Percentiles rank a stretch among this genome's conserved stretches.
phyloP scores from a whole-genome alignment of 2,888 invertebrate species.

The Catocala sponsa region DNA sequence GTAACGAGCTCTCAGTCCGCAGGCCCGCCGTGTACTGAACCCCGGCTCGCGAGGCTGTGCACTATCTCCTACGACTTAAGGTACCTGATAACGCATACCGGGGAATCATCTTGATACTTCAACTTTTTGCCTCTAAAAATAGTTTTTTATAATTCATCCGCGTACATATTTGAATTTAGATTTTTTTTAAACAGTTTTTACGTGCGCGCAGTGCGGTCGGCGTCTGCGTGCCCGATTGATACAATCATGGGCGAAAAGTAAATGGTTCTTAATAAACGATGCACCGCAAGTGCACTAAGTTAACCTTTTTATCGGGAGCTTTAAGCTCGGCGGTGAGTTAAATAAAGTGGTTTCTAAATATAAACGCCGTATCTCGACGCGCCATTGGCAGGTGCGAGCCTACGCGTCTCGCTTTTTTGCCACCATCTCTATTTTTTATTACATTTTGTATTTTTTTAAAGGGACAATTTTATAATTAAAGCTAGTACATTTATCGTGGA shows the following conservation, averaged over 20 bases:
- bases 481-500: constrained; percentile 72
- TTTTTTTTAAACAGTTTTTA: constrained; percentile 59
- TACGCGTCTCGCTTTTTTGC: constrained; percentile 76
- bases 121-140: constrained; percentile 50
- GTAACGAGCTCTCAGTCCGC: constrained; percentile 71
- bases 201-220: constrained; percentile 54
- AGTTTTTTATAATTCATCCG: constrained; percentile 36
- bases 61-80: constrained; percentile 79
- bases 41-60: constrained; percentile 54
- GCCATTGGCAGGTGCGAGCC: constrained; percentile 85
- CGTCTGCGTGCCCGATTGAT: constrained; percentile 74
- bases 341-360: constrained; percentile 88
- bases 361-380: constrained; percentile 85
- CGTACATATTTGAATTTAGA: constrained; percentile 42
- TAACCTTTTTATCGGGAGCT: constrained; percentile 83
- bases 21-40: constrained; percentile 70
- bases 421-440: constrained; percentile 66
- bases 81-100: constrained; percentile 79
- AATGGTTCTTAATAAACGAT: constrained; percentile 83
- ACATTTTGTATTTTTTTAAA: constrained; percentile 71
- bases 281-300: constrained; percentile 78
- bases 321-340: constrained; percentile 83
- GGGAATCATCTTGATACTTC: constrained; percentile 67
- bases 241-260: constrained; percentile 82
- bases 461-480: constrained; percentile 85